Evolutionary conservation across 2,888 invertebrate species (phyloP).

Genomic region (Diarsia rubi): DNA sequence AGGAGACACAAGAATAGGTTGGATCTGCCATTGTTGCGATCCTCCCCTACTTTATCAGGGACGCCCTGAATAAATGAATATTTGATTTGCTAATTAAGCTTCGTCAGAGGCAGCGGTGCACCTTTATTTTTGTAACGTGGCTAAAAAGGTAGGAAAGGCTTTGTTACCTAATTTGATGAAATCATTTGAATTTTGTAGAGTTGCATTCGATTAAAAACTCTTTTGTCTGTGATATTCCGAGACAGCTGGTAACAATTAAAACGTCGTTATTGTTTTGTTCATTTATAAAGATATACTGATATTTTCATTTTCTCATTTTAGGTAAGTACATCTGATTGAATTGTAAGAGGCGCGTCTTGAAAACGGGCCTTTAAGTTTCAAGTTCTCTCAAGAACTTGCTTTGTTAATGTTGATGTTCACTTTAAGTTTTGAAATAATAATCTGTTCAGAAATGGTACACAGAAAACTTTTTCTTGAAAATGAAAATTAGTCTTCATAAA

Average conservation of each 20-base stretch:
- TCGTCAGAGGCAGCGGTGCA: constrained; percentile 67
- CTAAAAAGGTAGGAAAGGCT: constrained; percentile 51
- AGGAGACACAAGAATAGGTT: constrained; percentile 55
- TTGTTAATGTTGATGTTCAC: constrained; percentile 34
- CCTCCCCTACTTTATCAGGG: constrained; percentile 73
- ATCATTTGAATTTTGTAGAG: constrained; percentile 36
- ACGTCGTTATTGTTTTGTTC: neutral
- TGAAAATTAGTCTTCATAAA: constrained; percentile 23
- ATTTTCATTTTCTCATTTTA: constrained; percentile 18
- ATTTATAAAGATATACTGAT: constrained; percentile 6
- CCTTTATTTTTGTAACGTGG: constrained; percentile 67
- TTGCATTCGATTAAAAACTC: constrained; percentile 23
- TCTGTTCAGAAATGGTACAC: constrained; percentile 11
- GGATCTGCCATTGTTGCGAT: constrained; percentile 63
- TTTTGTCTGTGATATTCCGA: constrained; percentile 14
- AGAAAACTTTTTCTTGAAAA: constrained; percentile 20
- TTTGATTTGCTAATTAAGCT: constrained; percentile 86
- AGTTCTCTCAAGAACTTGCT: constrained; percentile 17
- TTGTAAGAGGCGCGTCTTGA: constrained; percentile 21
- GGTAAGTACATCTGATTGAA: neutral
- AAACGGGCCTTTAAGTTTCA: constrained; percentile 19
- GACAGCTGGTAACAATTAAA: neutral
- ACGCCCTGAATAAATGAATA: constrained; percentile 86
- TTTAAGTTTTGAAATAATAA: constrained; percentile 54
- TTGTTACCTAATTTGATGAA: constrained; percentile 53